These are phyloP conservation scores for Numenius arquata DNA, from an alignment of 2,113 vertebrate species.

Conservation along the genomic window DNA sequence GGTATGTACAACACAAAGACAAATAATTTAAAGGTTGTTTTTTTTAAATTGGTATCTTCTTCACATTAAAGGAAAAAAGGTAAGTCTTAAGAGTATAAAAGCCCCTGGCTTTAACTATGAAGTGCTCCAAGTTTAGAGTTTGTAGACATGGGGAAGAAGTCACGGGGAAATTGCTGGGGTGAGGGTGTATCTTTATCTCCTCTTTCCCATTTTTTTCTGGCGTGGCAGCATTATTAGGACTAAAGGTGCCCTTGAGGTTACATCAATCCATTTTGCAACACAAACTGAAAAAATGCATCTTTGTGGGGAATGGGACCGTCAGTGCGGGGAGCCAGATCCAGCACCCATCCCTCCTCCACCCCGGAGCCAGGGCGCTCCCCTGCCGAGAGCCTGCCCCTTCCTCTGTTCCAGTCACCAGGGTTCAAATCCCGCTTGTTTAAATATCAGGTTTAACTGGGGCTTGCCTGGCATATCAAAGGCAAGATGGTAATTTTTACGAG, in stretches of 20 bases:
- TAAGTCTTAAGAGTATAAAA: not conserved
- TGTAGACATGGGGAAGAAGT: not conserved
- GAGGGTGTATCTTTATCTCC: not conserved
- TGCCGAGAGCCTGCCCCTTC: not conserved
- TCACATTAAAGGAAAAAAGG: not conserved
- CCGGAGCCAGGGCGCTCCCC: not conserved
- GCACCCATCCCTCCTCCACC: rapidly evolving
- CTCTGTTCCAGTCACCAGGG: not conserved
- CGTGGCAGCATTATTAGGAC: not conserved
- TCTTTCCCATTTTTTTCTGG: not conserved
- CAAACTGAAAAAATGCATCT: not conserved
- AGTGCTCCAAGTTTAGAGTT: not conserved
- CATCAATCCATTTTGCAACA: not conserved
- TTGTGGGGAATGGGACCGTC: rapidly evolving
- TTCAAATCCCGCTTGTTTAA: constrained; percentile 2
- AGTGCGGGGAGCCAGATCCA: rapidly evolving
- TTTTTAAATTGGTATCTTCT: not conserved
- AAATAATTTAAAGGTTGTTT: not conserved
- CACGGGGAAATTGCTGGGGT: not conserved
- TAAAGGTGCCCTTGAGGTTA: not conserved
- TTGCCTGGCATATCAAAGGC: constrained; percentile 41
- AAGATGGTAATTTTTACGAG: constrained; percentile 25
- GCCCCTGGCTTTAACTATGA: not conserved
- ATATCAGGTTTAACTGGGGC: constrained; percentile 43
- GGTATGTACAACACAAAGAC: not conserved